Conservation (phyloP, 1,140 invertebrate species). For the Xylocopa sonorina region DNA sequence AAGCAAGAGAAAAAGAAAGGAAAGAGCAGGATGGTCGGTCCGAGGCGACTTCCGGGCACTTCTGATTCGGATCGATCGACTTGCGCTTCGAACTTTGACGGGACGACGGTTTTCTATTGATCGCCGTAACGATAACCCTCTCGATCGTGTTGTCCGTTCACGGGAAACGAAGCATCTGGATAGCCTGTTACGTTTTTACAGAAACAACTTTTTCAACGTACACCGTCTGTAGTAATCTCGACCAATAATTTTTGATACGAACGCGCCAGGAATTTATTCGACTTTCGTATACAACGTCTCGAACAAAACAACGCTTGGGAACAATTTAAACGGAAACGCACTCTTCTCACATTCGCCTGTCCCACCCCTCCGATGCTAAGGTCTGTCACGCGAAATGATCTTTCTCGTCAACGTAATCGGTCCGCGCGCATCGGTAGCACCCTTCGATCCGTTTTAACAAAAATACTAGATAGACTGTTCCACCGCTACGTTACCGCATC, state of each 20-base stretch:
- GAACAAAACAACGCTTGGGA: conserved; percentile 28
- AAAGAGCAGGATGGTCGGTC: conserved; percentile 4
- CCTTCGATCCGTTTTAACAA: conserved; percentile 9
- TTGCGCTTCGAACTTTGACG: conserved; percentile 3
- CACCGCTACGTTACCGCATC: not conserved
- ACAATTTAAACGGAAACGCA: conserved; percentile 39
- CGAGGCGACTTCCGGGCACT: conserved; percentile 7
- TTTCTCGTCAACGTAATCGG: not conserved
- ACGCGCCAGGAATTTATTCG: conserved; percentile 28
- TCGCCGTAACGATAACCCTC: not conserved
- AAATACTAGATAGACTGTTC: not conserved
- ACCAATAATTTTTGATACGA: conserved; percentile 39
- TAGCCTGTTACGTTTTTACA: conserved; percentile 24
- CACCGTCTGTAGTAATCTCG: conserved; percentile 39
- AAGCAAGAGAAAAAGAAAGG: conserved; percentile 7
- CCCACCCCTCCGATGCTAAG: conserved; percentile 8
- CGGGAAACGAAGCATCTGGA: not conserved
- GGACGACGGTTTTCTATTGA: not conserved
- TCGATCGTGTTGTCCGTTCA: not conserved
- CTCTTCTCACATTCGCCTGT: conserved; percentile 36
- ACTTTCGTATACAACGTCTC: not conserved
- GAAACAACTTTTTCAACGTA: conserved; percentile 17
- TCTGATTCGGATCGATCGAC: not conserved
- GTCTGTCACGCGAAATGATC: conserved; percentile 8
- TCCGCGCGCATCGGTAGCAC: not conserved